Evolutionary conservation across 1,140 invertebrate genomes (phyloP).

Genomic region (Brachionus asplanchnoidis): DNA sequence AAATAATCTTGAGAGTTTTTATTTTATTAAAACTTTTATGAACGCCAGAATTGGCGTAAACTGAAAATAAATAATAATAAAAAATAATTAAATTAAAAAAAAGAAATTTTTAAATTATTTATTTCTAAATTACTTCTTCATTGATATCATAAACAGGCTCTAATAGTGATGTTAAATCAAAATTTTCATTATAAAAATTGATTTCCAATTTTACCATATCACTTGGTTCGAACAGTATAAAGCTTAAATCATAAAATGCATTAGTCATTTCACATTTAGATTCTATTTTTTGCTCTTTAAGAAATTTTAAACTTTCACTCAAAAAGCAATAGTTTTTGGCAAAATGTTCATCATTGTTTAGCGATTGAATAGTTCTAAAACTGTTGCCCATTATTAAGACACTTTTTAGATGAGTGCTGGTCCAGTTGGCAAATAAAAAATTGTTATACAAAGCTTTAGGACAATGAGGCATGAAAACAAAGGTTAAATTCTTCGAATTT

Average conservation of each 20-base stretch:
- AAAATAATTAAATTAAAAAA: background rate
- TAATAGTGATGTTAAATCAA: background rate
- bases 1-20: too few relatives aligned
- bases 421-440: constrained; percentile 26
- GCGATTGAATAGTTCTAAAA: background rate
- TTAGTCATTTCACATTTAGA: constrained; percentile 16
- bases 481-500: background rate
- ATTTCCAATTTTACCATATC: background rate
- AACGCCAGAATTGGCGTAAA: too few relatives aligned
- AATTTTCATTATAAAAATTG: background rate
- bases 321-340: background rate
- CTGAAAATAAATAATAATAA: too few relatives aligned
- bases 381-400: constrained; percentile 16
- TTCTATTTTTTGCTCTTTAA: background rate
- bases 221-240: background rate
- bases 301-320: background rate
- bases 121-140: background rate
- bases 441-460: constrained; percentile 27
- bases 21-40: too few relatives aligned
- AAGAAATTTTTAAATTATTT: background rate
- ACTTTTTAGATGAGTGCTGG: background rate
- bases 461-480: constrained; percentile 36
- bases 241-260: constrained; percentile 28
- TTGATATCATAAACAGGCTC: background rate
- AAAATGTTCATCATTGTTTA: background rate